Percentiles rank a stretch among this genome's conserved stretches.
Conservation (phyloP, 1,140 invertebrate genomes). For the Danaus plexippus region DNA sequence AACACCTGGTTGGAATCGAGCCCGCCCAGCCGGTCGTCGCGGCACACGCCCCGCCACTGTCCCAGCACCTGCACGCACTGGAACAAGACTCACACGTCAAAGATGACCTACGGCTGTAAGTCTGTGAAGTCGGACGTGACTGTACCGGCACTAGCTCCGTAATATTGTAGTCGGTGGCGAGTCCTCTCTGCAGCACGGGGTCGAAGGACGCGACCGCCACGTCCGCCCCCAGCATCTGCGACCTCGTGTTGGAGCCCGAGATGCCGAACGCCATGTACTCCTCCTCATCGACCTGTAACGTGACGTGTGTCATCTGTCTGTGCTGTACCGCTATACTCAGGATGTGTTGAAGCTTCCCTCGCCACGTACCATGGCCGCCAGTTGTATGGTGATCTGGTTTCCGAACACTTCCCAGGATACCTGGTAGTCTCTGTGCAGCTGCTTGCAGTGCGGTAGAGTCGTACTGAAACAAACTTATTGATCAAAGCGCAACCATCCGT, state of each 20-base stretch:
- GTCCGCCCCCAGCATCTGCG: conserved; percentile 90
- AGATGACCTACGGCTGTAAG: too few relatives aligned
- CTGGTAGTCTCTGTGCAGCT: conserved; percentile 87
- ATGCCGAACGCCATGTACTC: conserved; percentile 92
- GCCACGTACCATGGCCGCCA: conserved; percentile 83
- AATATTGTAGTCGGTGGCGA: conserved; percentile 88
- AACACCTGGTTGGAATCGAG: conserved; percentile 84
- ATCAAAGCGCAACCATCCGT: too few relatives aligned
- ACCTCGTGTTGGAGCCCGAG: conserved; percentile 79
- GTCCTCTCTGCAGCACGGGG: conserved; percentile 74
- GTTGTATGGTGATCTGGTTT: conserved; percentile 88
- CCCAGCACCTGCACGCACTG: conserved; percentile 89
- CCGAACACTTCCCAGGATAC: conserved; percentile 93
- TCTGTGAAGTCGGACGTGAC: background rate
- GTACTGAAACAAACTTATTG: conserved; percentile 29
- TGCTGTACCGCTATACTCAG: background rate
- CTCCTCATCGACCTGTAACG: conserved; percentile 73
- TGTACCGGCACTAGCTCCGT: conserved; percentile 84
- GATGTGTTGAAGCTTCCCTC: background rate
- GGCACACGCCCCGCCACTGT: conserved; percentile 88
- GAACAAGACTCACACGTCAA: conserved; percentile 6
- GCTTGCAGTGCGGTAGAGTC: conserved; percentile 85
- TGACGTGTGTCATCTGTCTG: background rate
- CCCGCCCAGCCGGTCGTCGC: conserved; percentile 83
- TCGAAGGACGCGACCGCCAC: conserved; percentile 85